These are phyloP conservation scores for Tautogolabrus adspersus DNA, from an alignment of 2,113 vertebrate species.

Conservation along the genomic window DNA sequence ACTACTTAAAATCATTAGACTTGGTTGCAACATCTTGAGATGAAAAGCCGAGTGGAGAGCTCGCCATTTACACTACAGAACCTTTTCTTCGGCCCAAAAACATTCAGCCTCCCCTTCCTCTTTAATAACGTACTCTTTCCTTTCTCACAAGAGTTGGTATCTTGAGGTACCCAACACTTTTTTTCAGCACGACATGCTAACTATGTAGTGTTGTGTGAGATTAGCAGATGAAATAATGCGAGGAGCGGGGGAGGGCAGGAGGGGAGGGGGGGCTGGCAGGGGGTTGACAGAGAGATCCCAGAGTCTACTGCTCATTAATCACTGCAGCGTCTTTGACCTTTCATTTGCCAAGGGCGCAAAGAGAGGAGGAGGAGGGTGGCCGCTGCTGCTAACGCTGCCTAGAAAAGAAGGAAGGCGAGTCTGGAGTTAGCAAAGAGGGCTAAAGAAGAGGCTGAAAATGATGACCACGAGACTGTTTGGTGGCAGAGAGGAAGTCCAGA, in stretches of 20 bases:
- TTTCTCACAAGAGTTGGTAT: constrained; percentile 12
- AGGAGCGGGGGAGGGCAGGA: constrained; percentile 54
- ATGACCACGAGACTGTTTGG: constrained; percentile 37
- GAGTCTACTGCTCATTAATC: constrained; percentile 88
- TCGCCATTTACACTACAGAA: constrained; percentile 67
- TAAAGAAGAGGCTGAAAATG: constrained; percentile 40
- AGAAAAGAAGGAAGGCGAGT: constrained; percentile 43
- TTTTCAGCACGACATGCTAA: constrained; percentile 65
- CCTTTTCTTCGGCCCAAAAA: constrained; percentile 61
- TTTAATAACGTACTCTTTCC: constrained; percentile 1
- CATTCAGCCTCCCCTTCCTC: constrained; percentile 3
- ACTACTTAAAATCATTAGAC: constrained; percentile 73
- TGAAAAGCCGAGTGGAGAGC: constrained; percentile 68
- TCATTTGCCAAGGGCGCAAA: constrained; percentile 88
- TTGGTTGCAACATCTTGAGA: constrained; percentile 70
- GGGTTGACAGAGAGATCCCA: constrained; percentile 85
- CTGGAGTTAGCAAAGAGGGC: background rate
- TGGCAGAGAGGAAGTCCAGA: constrained; percentile 62
- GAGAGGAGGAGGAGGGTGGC: constrained; percentile 76
- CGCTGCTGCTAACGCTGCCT: constrained; percentile 48
- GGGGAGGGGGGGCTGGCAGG: constrained; percentile 51
- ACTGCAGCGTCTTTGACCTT: constrained; percentile 88
- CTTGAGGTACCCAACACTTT: constrained; percentile 20
- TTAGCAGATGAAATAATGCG: constrained; percentile 85
- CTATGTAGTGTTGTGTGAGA: constrained; percentile 78